These are phyloP conservation scores for Agonopterix subpropinquella DNA, from an alignment of 2,888 invertebrate genomes.

Conservation along the genomic window DNA sequence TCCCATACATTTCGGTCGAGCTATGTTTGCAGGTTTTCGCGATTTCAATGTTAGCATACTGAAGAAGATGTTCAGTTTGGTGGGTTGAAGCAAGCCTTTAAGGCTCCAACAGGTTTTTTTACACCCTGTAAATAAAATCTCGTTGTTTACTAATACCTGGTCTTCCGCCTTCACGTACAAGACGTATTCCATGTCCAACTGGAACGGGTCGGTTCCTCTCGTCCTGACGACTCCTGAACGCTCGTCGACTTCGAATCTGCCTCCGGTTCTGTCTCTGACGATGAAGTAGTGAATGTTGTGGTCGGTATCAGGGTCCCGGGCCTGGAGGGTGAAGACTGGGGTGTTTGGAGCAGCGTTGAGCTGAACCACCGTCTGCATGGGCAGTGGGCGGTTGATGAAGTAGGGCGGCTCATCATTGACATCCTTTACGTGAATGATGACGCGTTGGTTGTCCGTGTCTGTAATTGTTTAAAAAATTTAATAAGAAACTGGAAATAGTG, in stretches of 20 bases:
- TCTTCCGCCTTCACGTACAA: conserved; percentile 97
- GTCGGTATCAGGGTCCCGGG: conserved; percentile 96
- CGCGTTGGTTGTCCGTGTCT: conserved; percentile 96
- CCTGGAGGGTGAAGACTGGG: conserved; percentile 97
- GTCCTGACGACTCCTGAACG: conserved; percentile 94
- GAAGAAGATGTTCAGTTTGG: no score
- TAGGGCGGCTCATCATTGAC: conserved; percentile 98
- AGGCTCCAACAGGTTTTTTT: no score
- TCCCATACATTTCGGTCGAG: no score
- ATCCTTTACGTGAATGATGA: conserved; percentile 96
- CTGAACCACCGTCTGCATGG: conserved; percentile 98
- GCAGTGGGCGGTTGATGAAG: conserved; percentile 97
- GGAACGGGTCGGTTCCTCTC: conserved; percentile 92
- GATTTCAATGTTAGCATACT: no score
- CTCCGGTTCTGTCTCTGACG: conserved; percentile 90
- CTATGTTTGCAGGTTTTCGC: no score
- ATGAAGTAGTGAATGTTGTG: conserved; percentile 98
- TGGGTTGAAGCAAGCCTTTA: no score
- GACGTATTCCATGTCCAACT: conserved; percentile 97
- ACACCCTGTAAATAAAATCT: background rate
- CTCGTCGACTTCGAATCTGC: conserved; percentile 90
- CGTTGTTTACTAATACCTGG: conserved; percentile 72
- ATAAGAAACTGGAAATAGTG: no score
- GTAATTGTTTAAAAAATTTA: conserved; percentile 36
- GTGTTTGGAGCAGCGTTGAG: conserved; percentile 96